Evolutionary conservation across 2,888 invertebrate genomes (phyloP), one percentile per base, ranked within the genome.

Genomic region (Odontocolon sp.): DNA sequence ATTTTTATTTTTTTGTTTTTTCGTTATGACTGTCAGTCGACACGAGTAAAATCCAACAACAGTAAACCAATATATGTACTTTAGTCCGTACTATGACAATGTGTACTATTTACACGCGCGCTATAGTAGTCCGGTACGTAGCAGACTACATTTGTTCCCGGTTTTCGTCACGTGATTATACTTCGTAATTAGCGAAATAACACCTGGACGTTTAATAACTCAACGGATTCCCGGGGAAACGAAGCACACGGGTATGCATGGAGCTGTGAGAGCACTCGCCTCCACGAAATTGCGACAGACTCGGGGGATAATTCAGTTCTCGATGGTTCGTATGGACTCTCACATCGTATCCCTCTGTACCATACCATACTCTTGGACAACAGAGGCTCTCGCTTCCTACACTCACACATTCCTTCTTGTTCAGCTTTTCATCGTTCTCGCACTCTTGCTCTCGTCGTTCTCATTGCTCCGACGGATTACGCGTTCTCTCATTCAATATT

Each of bases 191-290:
- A 83, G 82, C 68, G 79, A 74, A 78, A 81, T 80, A 72, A 71
- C 81, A 81, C 68, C 72, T 80, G 80, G 67, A 80, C 77, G 78
- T 78, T 81, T 80, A 83, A 83, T 81, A 80, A 84, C 77, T 82
- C 78, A 81, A 52, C 61, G 61, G 74, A 70, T 77, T 71, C 18
- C 57, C 45, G 26, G 47, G 21, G 47, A 54, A 50, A 26, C 14
- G 4, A 4, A 16, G 31, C 5, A n/a, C n/a, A n/a, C n/a, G n/a
- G n/a, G n/a, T n/a, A n/a, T n/a, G n/a, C n/a, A n/a, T n/a, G n/a
- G n/a, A 40, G 31, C 23, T 2, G 23, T 21, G 14, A 50, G 11
- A 16, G 47, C 28, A 54, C 40, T 50, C 36, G 26, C 42, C 3
- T 28, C 26, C 9, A 38, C 38, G 59, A 38, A 50, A 70, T 54